These are phyloP conservation scores for Platysternon megacephalum DNA, from an alignment of 2,113 vertebrate species.

Conservation along the genomic window DNA sequence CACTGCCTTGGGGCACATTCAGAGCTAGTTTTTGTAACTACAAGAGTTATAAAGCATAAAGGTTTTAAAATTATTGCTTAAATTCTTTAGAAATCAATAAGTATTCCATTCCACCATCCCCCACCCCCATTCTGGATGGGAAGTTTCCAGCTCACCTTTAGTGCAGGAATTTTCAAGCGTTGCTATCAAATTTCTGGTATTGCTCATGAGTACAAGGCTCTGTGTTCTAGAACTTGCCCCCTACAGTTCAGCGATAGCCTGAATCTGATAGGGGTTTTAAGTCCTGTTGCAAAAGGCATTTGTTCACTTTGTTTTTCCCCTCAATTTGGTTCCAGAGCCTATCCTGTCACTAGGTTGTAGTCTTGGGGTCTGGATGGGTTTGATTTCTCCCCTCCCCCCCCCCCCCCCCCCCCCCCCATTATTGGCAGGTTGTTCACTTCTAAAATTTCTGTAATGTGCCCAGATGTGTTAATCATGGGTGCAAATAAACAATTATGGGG, in stretches of 20 bases:
- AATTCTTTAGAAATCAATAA: not conserved
- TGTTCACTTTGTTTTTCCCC: not conserved
- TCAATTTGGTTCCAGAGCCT: not conserved
- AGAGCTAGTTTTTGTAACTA: not conserved
- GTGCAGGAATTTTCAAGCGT: not conserved
- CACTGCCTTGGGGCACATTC: not conserved
- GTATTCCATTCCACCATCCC: not conserved
- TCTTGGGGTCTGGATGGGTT: not conserved
- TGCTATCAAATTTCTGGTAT: not conserved
- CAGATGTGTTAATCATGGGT: too few relatives aligned
- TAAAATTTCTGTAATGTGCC: too few relatives aligned
- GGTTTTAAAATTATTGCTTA: not conserved
- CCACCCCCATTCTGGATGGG: not conserved
- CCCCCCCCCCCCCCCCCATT: too few relatives aligned
- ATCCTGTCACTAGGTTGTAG: not conserved
- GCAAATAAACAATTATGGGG: too few relatives aligned
- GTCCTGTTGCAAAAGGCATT: not conserved
- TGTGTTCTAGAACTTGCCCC: not conserved
- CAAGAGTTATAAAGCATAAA: not conserved
- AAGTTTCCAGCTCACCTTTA: not conserved
- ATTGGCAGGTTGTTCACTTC: not conserved
- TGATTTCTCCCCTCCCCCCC: too few relatives aligned
- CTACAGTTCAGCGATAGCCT: not conserved
- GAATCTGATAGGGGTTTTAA: not conserved
- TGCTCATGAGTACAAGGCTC: not conserved